Evolutionary conservation across 2,888 invertebrate genomes (phyloP).

Genomic region (Glaucopsyche alexis): DNA sequence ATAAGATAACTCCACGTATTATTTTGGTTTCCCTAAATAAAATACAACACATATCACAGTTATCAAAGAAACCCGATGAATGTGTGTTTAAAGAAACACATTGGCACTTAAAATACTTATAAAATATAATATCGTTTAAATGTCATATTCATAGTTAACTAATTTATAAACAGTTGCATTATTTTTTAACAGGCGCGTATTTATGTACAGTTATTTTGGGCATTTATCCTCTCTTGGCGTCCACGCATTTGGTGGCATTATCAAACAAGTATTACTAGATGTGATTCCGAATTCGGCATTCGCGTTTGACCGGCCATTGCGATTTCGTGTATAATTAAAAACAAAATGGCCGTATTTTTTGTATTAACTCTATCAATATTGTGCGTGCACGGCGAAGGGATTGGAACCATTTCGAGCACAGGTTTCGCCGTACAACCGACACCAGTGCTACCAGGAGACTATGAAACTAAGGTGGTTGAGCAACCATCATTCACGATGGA

Average conservation of each 20-base stretch:
- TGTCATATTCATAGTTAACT: too few relatives aligned
- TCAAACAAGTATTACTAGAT: background rate
- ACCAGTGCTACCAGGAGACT: background rate
- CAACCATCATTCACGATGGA: conserved; percentile 20
- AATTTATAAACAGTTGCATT: background rate
- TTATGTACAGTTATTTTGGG: background rate
- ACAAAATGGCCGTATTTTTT: background rate
- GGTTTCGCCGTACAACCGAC: conserved; percentile 11
- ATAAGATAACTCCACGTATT: too few relatives aligned
- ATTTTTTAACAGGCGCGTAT: background rate
- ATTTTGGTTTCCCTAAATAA: too few relatives aligned
- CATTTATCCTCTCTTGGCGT: background rate
- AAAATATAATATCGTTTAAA: too few relatives aligned
- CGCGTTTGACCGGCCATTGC: background rate
- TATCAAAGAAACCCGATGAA: too few relatives aligned
- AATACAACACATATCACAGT: too few relatives aligned
- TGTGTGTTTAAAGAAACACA: too few relatives aligned
- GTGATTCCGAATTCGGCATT: background rate
- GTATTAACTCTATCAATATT: background rate
- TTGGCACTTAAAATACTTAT: too few relatives aligned
- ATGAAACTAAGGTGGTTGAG: background rate
- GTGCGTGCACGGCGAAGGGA: background rate
- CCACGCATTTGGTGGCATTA: background rate
- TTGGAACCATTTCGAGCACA: background rate
- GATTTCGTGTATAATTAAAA: background rate